Base-by-base conservation (phyloP, 2,113 vertebrate genomes). In the Boulengeromyrus knoepffleri region DNA sequence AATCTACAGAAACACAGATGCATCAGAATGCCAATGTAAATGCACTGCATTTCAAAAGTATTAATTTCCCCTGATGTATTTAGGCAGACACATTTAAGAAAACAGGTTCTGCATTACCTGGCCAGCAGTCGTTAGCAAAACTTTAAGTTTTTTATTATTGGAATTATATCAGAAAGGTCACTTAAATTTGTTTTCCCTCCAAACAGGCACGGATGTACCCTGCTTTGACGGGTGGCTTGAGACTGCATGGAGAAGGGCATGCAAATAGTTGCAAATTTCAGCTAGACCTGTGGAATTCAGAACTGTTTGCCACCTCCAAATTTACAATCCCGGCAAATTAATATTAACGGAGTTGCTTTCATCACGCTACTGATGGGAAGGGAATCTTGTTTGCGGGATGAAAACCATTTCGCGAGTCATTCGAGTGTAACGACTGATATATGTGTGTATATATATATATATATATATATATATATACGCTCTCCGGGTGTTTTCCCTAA, bases 371-470 rank as follows among this genome's bases (percentile, higher is more conserved):
- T 50, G 49, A 87, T 53, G 50, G 50, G 36, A 56, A 56, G 15
- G 17, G 8, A 27, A 87, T 36, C 47, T 27, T 31, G 49, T 87
- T 53, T 87, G 15, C 31, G 12, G 27, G 50, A 17, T 56, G 85
- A 87, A 87, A 87, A 53, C 85, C n/a, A 87, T 53, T 87, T 19
- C 50, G 50, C 85, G 5, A 36, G 86, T 87, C 86, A 56, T 56
- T 87, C 13, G 10, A 87, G 86, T 8, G 49, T 50, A 53, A 87
- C 86, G 3, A 39, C 87, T 24, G 36, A 27, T 6, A 58, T 42
- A 45, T 42, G n/a, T 53, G 19, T 53, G 5, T 19, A 49, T 42
- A n/a, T 19, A 3, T 17, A 3, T 52, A 49, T 21, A 45, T 15
- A 50, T 15, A 15, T 17, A 45, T 5, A 58, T 24, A 42, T 24